Evolutionary conservation across 2,797 vertebrate species (phyloP), one percentile per base, ranked within the genome.

Genomic region (Tenualosa thibaudeaui): DNA sequence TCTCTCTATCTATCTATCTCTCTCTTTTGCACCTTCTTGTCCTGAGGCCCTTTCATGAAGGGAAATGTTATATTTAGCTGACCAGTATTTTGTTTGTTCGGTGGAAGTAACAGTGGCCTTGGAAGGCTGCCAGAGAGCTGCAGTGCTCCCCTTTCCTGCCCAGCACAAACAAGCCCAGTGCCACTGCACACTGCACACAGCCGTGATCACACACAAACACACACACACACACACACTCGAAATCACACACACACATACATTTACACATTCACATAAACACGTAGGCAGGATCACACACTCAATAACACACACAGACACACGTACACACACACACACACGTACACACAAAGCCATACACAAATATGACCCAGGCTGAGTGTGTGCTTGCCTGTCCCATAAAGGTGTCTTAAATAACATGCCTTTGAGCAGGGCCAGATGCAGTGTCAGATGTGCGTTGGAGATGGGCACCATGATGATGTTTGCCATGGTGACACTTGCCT

Each of bases 21-120:
- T 82, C 85, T 71, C 50, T 22, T 81, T 75, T 54, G 26, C 40
- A 50, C 50, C 50, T n/a, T 10, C 62, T 40, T 82, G 81, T 84
- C 87, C 86, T 75, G 85, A 89, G 88, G 89, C 89, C 84, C 83
- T 87, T 2, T 54, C 86, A 90, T 56, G 62, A 90, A 92, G 89
- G 91, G 90, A 94, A 93, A 91, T 91, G 89, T 91, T 94, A 92
- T 92, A 92, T 95, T 95, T 94, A 94, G 92, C 94, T 92, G 91
- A 90, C 90, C 92, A 92, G 92, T 91, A 88, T 93, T 94, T 94
- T 92, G 92, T 94, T 94, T 94, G 92, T 93, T 93, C 88, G 90
- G 91, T 90, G 87, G 90, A 93, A 93, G 91, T 93, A 92, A 92
- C 90, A 82, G 89, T 91, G 92, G 87, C 90, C 90, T 92, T 93